A percentile compares a stretch with the other conserved stretches of the same genome.
Conservation (phyloP, 1,140 invertebrate species). For the Pseudomyrmex cubaensis region DNA sequence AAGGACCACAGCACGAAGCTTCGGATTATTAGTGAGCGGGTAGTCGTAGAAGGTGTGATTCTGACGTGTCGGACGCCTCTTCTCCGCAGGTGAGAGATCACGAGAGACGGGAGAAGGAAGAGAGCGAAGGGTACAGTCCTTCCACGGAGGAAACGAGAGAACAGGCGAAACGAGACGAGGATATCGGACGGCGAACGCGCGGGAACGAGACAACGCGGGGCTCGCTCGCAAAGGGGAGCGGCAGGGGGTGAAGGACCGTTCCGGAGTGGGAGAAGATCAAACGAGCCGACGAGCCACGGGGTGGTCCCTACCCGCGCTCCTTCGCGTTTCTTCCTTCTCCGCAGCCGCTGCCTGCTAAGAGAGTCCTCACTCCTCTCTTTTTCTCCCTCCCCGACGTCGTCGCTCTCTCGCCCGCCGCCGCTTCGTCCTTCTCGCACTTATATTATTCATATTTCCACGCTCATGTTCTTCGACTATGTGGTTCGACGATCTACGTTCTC, state of each 20-base stretch:
- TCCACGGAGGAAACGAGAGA: slow-evolving; percentile 22
- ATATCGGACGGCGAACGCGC: slow-evolving; percentile 14
- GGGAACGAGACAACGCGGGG: slow-evolving; percentile 54
- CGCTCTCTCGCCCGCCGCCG: slow-evolving; percentile 21
- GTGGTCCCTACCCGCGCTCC: slow-evolving; percentile 83
- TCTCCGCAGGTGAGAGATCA: slow-evolving; percentile 80
- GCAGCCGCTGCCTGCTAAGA: slow-evolving; percentile 67
- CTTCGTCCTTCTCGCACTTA: slow-evolving; percentile 75
- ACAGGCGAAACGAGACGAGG: slow-evolving; percentile 9
- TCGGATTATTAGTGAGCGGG: slow-evolving; percentile 80
- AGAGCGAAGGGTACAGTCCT: slow-evolving; percentile 10
- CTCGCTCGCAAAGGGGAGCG: slow-evolving; percentile 27
- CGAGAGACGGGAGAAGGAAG: slow-evolving; percentile 58
- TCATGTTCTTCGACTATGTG: slow-evolving; percentile 78
- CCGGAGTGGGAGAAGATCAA: slow-evolving; percentile 84
- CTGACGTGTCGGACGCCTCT: slow-evolving; percentile 82
- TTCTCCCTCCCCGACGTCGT: slow-evolving; percentile 5
- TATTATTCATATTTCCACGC: slow-evolving; percentile 84
- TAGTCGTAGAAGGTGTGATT: slow-evolving; percentile 84
- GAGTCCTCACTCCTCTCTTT: slow-evolving; percentile 45
- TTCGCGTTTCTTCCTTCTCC: slow-evolving; percentile 70
- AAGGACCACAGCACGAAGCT: slow-evolving; percentile 69
- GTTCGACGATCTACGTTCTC: slow-evolving; percentile 73
- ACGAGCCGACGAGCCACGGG: slow-evolving; percentile 85
- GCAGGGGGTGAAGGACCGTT: slow-evolving; percentile 69